Evolutionary conservation across 2,797 vertebrate genomes (phyloP).

Genomic region (Coilia nasus): DNA sequence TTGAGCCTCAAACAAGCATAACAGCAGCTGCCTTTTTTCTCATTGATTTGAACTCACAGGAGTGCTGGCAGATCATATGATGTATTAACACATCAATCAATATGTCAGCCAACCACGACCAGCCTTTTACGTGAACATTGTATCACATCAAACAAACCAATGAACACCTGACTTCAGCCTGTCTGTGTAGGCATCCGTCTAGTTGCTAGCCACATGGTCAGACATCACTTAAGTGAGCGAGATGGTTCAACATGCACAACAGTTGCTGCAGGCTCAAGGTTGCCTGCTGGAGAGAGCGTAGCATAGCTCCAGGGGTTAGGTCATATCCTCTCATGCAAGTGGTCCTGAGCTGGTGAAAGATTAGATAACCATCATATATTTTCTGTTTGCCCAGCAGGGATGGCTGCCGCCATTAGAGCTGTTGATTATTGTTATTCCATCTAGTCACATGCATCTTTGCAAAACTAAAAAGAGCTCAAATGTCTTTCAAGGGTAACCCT

Average conservation of each 20-base stretch:
- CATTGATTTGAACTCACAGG: neutral
- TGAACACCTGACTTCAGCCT: neutral
- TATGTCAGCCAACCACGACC: neutral
- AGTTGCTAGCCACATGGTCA: too few species aligned
- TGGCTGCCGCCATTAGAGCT: neutral
- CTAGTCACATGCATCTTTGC: neutral
- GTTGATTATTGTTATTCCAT: conserved; percentile 29
- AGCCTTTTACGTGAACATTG: neutral
- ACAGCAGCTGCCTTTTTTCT: neutral
- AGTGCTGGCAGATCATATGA: neutral
- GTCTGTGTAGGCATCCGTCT: neutral
- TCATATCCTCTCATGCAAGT: conserved; percentile 5
- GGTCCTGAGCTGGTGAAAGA: neutral
- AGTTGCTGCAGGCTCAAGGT: neutral
- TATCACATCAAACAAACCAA: neutral
- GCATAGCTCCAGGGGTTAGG: neutral
- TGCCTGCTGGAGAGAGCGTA: neutral
- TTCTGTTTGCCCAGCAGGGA: conserved; percentile 7
- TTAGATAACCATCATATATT: neutral
- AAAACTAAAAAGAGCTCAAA: neutral
- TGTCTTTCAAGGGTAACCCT: neutral
- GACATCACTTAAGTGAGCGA: neutral
- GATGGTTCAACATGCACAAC: neutral
- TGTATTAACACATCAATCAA: neutral
- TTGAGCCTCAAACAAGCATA: neutral